Conservation (phyloP, 2,113 vertebrate species). For the Monopterus albus region DNA sequence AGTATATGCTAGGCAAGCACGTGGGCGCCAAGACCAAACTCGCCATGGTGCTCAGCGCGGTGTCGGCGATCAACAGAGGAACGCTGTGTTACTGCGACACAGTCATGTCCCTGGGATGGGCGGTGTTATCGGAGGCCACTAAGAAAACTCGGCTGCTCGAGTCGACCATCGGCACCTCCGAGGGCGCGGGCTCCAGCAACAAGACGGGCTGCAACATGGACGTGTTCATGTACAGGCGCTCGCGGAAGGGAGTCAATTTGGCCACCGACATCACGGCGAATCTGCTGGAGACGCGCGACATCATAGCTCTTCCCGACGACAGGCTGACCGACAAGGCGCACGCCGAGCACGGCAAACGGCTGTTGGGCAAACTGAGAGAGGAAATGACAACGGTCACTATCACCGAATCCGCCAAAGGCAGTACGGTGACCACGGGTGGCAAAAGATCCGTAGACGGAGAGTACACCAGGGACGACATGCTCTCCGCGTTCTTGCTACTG, state of each 20-base stretch:
- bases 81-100: too few relatives aligned
- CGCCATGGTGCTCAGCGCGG: slow-evolving; percentile 3
- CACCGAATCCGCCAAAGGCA: background rate
- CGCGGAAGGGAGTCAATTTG: background rate
- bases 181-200: too few relatives aligned
- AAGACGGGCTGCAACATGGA: slow-evolving; percentile 3
- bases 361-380: slow-evolving; percentile 21
- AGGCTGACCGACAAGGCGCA: too few relatives aligned
- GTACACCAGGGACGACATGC: slow-evolving; percentile 30
- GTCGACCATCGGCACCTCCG: too few relatives aligned
- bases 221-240: slow-evolving; percentile 14
- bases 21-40: slow-evolving; percentile 11
- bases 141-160: too few relatives aligned
- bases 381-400: slow-evolving; percentile 18
- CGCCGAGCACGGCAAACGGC: slow-evolving; percentile 9
- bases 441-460: slow-evolving; percentile 3
- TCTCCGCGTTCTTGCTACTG: slow-evolving; percentile 6
- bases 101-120: too few relatives aligned
- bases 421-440: background rate
- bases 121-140: too few relatives aligned
- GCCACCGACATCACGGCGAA: background rate
- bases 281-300: too few relatives aligned
- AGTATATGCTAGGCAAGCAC: slow-evolving; percentile 24
- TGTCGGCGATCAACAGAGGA: background rate
- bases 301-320: too few relatives aligned